Percentiles rank a stretch among this genome's conserved stretches.
Evolutionary conservation across 2,113 vertebrate species (phyloP).

Genomic region (Seriola quinqueradiata): DNA sequence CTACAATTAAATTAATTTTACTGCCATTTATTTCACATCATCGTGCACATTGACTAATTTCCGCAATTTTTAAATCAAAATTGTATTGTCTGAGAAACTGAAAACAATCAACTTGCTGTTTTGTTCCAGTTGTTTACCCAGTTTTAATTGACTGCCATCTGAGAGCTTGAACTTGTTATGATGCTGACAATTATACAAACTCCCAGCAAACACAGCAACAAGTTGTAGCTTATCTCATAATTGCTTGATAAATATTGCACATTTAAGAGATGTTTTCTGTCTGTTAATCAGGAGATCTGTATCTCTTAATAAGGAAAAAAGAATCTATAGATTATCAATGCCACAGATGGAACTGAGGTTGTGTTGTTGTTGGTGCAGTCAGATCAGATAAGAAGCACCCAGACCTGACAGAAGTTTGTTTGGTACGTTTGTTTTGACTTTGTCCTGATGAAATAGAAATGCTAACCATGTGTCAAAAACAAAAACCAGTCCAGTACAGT

Average conservation of each 20-base stretch:
- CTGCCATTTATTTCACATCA: background rate
- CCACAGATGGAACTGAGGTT: background rate
- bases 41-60: background rate
- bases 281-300: slow-evolving; percentile 17
- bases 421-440: too few species aligned
- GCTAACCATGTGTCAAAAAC: too few species aligned
- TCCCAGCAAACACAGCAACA: background rate
- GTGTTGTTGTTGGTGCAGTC: background rate
- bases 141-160: background rate
- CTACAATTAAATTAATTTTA: background rate
- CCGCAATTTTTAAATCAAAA: background rate
- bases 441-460: too few species aligned
- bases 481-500: too few species aligned
- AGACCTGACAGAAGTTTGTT: too few species aligned
- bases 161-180: background rate
- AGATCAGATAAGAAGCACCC: slow-evolving; percentile 19
- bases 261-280: slow-evolving; percentile 3
- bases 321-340: background rate
- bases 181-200: background rate
- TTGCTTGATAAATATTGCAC: background rate
- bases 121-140: background rate
- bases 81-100: background rate
- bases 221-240: background rate
- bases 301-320: slow-evolving; percentile 26
- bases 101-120: background rate